phyloP scores from a whole-genome alignment of 2,888 invertebrate species.

The Hermaeophaga mercurialis region DNA sequence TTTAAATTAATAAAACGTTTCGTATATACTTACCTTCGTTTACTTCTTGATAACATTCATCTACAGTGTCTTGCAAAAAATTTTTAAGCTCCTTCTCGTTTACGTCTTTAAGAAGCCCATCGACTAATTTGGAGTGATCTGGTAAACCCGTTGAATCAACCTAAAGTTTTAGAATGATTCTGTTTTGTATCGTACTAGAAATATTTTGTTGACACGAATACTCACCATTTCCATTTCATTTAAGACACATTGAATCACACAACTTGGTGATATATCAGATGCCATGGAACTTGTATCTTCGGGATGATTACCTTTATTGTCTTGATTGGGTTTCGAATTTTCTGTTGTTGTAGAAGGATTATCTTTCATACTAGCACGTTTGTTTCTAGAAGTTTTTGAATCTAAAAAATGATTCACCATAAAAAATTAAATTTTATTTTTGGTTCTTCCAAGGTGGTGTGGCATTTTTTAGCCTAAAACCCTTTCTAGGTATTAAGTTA shows the following conservation, averaged over 20 bases:
- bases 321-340: neutral
- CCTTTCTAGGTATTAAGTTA: no score
- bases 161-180: no score
- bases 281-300: conserved; percentile 17
- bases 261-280: conserved; percentile 48
- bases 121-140: conserved; percentile 67
- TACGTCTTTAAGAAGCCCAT: conserved; percentile 66
- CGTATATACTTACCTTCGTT: conserved; percentile 41
- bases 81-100: conserved; percentile 68
- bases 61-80: conserved; percentile 72
- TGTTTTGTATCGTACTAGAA: neutral
- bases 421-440: no score
- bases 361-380: neutral
- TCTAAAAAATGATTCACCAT: no score
- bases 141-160: conserved; percentile 68
- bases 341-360: neutral
- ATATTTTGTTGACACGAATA: conserved; percentile 11
- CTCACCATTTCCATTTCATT: conserved; percentile 71
- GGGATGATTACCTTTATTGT: neutral
- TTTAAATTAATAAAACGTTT: neutral
- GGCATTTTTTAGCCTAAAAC: no score
- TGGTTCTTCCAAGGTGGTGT: no score
- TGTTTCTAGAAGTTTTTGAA: neutral
- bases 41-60: conserved; percentile 69
- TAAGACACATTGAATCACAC: conserved; percentile 73